These are phyloP conservation scores for Ophion obscuratus DNA, from an alignment of 2,888 invertebrate genomes.

Conservation along the genomic window DNA sequence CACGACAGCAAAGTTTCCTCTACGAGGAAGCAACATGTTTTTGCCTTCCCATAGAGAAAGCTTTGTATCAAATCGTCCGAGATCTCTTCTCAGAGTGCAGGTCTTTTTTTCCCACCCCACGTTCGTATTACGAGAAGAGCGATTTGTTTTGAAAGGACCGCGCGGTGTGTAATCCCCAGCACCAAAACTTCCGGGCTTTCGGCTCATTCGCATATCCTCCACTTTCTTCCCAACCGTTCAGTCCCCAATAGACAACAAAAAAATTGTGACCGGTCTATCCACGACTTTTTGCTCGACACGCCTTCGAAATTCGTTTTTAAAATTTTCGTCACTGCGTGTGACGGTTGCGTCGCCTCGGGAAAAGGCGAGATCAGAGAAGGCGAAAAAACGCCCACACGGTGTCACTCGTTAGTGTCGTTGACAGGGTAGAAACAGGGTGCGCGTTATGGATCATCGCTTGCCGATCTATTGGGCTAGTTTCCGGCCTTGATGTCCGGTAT, in stretches of 20 bases:
- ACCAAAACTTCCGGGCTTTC: conserved; percentile 46
- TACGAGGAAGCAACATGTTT: background rate
- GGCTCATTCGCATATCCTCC: conserved; percentile 12
- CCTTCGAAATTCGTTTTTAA: conserved; percentile 38
- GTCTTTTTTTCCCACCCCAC: conserved; percentile 11
- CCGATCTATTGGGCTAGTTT: conserved; percentile 44
- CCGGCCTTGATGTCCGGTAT: conserved; percentile 58
- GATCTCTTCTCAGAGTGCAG: conserved; percentile 1
- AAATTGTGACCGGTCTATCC: conserved; percentile 14
- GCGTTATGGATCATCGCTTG: conserved; percentile 53
- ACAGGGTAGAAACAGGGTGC: conserved; percentile 49
- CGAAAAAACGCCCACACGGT: conserved; percentile 55
- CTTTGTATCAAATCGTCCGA: background rate
- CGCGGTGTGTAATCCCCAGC: conserved; percentile 10
- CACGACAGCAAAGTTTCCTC: background rate
- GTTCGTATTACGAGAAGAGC: conserved; percentile 2
- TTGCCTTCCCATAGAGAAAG: background rate
- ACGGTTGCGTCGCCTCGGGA: background rate
- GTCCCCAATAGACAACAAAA: background rate
- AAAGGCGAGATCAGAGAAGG: conserved; percentile 24
- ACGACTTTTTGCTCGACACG: conserved; percentile 49
- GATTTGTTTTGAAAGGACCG: conserved; percentile 54
- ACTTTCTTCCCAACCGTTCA: conserved; percentile 12
- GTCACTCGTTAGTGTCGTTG: conserved; percentile 53
- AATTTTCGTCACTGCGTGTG: conserved; percentile 8